Conservation (phyloP, 92 coral and sea anemone genomes). For the Metridium senile region DNA sequence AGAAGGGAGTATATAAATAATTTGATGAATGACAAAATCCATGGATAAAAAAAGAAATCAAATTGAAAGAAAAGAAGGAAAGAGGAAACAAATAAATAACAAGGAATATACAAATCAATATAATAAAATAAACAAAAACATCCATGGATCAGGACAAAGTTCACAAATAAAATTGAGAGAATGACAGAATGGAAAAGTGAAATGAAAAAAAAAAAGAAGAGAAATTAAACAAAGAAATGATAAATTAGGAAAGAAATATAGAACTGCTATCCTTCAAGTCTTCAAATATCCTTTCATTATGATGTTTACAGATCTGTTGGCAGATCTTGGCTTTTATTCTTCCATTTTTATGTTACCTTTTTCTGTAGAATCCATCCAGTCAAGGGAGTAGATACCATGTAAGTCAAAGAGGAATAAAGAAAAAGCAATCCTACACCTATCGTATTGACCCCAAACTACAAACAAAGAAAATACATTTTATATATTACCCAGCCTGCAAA, state of each 20-base stretch:
- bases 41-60: background rate
- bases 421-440: background rate
- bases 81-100: background rate
- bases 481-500: background rate
- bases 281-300: too few relatives aligned
- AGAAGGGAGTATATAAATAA: too few relatives aligned
- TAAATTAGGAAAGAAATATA: too few relatives aligned
- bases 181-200: too few relatives aligned
- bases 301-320: too few relatives aligned
- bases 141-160: too few relatives aligned
- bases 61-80: background rate
- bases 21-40: background rate
- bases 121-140: too few relatives aligned
- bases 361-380: slow-evolving; percentile 11
- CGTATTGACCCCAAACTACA: background rate
- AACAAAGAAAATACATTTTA: background rate
- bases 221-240: too few relatives aligned
- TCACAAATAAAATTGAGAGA: too few relatives aligned
- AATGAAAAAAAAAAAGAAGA: too few relatives aligned
- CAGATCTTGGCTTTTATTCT: background rate
- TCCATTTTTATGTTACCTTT: background rate
- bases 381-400: background rate
- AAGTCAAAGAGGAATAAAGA: background rate
- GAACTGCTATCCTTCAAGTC: too few relatives aligned
- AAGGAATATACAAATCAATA: too few relatives aligned